Base-by-base conservation (phyloP, 2,797 vertebrate species). In the Garrulus glandarius region DNA sequence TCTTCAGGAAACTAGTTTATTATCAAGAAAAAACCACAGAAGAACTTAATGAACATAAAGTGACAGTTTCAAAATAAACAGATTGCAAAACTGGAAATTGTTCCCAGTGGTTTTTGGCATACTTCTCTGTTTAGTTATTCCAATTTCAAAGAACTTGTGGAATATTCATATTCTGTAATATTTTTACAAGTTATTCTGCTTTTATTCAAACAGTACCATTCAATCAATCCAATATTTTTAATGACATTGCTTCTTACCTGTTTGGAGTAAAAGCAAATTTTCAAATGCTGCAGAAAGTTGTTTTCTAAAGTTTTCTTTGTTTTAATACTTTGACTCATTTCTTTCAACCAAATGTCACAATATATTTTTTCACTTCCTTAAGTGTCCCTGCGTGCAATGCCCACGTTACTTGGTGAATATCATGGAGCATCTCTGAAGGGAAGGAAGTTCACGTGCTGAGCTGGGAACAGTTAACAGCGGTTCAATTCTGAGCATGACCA, bases 361-460 rank as follows among this genome's bases (percentile, higher is more conserved):
- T 23, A 1, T 65, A 9, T 32, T 87, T 59, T 90, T 59, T 43
- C 23, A 47, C 13, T 5, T 60, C 43, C n/a, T 20, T 30, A 30
- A 36, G 29, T 52, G 57, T 43, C 41, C 24, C 24, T 6, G 2
- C 5, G 22, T 30, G 37, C 1, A 0, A 13, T 65, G 50, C 34
- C 15, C 20, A 9, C 0, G 0, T 46, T 63, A 8, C 21, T 27
- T 30, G 2, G 15, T 44, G 56, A 9, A 9, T 14, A 1, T 0
- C 44, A 4, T 0, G 0, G 36, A 71, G n/a, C 13, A 0, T 37
- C 70, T 64, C n/a, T 12, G 56, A 69, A 61, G 80, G 55, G 55
- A 78, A 29, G 21, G 47, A 64, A 5, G 4, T 37, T 89, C n/a
- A 6, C 11, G 2, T 53, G 50, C 30, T 46, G 57, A 49, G 55